These are phyloP conservation scores for Nephrotoma guestfalica DNA, from an alignment of 2,888 invertebrate species.

Conservation along the genomic window DNA sequence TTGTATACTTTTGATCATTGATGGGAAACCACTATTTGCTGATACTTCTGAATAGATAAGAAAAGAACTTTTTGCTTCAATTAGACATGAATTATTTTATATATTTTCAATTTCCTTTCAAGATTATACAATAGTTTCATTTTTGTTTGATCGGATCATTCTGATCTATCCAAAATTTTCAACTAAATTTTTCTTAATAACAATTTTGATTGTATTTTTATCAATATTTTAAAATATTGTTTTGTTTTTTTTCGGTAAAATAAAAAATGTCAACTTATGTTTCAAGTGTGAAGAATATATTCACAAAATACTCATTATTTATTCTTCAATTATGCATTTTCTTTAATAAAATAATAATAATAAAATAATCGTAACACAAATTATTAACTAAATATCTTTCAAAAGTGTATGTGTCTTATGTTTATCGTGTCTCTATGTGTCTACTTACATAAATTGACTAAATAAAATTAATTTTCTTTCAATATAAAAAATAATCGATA, in stretches of 20 bases:
- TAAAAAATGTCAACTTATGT: background rate
- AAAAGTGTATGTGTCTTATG: background rate
- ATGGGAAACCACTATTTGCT: no score
- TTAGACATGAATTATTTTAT: background rate
- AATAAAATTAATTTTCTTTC: background rate
- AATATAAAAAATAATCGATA: background rate
- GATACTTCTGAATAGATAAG: background rate
- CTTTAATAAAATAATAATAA: no score
- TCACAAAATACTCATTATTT: background rate
- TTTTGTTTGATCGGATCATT: background rate
- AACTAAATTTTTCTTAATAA: background rate
- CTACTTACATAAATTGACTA: background rate
- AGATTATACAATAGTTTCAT: background rate
- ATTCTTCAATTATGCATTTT: no score
- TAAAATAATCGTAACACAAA: no score
- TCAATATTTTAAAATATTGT: background rate
- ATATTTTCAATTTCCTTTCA: background rate
- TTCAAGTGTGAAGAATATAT: background rate
- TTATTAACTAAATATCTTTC: background rate
- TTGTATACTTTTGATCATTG: no score
- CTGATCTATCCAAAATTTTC: background rate
- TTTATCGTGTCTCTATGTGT: background rate
- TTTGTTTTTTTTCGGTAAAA: background rate
- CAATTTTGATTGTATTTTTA: background rate
- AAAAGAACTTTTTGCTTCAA: background rate